Evolutionary conservation across 2,888 invertebrate genomes (phyloP), one percentile per base, ranked within the genome.

Genomic region (Cantharis nigra): DNA sequence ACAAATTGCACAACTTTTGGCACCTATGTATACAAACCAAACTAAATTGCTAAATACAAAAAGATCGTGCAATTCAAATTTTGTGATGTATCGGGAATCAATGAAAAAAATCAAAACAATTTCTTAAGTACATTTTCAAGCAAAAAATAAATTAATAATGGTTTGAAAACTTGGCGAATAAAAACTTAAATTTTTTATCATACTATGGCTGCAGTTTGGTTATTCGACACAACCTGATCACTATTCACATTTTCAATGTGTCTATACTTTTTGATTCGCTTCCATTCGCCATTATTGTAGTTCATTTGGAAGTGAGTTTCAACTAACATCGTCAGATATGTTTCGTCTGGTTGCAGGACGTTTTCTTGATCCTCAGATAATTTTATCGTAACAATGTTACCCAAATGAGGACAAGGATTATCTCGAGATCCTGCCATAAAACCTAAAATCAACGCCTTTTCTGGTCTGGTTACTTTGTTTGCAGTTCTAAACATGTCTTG

Each of bases 221-320:
- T 83, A 79, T 84, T 87, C 73, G 86, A 86, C 28, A 87, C 83
- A 63, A 88, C 83, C 76, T 86, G 87, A 49, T 89, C 88, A 13
- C 87, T 86, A 18, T 75, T 72, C 26, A 87, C 82, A 81, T 86
- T 88, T 77, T 94, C 95, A 81, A 95, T 91, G 76, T 95, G 93
- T 77, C 96, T 91, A 87, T 94, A 95, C 85, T 98, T 98, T 89
- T 97, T 97, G 84, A 98, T 95, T 84, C 95, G 91, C 87, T 98
- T 98, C 98, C 98, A 99, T 87, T 98, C 98, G 28, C 98, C 98
- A 73, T 97, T 98, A 86, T 96, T 96, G 89, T 98, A 98, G 90
- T 99, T 98, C 96, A 99, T 97, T 88, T 98, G 97, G 92, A 99
- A 98, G 89, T 97, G 97, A 81, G 97, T 98, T 88, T 98, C 98